Conservation (phyloP, 2,888 invertebrate genomes). For the Ischnura elegans region DNA sequence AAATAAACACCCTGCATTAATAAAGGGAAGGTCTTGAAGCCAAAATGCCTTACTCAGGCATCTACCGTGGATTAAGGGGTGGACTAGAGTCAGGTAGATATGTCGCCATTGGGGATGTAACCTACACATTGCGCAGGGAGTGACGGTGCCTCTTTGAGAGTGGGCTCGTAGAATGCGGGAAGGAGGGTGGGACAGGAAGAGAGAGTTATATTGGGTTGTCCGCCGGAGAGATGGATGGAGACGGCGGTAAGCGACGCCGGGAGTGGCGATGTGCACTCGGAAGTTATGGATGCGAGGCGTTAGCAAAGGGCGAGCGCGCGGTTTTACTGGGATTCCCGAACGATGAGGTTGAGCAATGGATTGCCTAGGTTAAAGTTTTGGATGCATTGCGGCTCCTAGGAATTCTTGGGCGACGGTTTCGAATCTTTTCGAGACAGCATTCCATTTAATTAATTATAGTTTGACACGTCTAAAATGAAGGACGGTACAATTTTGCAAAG, state of each 20-base stretch:
- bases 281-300: constrained; percentile 6
- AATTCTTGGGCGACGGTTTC: not conserved
- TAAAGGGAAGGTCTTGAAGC: too few species aligned
- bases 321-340: not conserved
- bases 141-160: not conserved
- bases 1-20: too few species aligned
- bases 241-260: not conserved
- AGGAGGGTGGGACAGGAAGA: not conserved
- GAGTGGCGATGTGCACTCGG: not conserved
- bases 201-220: constrained; percentile 31
- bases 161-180: not conserved
- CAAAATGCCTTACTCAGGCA: too few species aligned
- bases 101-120: not conserved
- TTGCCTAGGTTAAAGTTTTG: not conserved
- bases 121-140: not conserved
- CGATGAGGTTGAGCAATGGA: not conserved
- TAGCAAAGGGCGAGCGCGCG: not conserved
- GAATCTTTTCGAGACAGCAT: not conserved
- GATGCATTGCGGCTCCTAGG: not conserved
- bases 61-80: not conserved
- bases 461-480: too few species aligned
- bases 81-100: not conserved
- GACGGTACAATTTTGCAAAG: not conserved
- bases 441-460: too few species aligned
- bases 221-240: not conserved